phyloP scores from a whole-genome alignment of 2,888 invertebrate genomes.

The Myopa testacea region DNA sequence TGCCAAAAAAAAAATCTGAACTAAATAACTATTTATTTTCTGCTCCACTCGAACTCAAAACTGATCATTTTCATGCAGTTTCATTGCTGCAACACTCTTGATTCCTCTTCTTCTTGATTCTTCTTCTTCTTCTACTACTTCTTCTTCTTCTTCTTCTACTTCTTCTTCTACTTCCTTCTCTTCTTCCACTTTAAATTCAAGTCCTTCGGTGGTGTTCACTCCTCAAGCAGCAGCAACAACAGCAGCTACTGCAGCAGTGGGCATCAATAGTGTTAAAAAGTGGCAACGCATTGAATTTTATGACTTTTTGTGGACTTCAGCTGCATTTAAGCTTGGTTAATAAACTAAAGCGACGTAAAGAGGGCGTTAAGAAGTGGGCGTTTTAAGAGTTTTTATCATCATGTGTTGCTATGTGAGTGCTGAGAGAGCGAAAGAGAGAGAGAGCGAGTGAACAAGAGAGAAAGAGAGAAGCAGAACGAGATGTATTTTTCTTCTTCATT shows the following conservation, averaged over 20 bases:
- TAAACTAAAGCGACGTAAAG: conserved; percentile 30
- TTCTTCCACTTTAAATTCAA: not conserved
- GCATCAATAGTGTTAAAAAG: not conserved
- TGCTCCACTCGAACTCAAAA: too few species aligned
- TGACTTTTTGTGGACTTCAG: conserved; percentile 1
- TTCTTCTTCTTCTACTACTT: not conserved
- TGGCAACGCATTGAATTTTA: conserved; percentile 24
- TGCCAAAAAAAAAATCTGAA: too few species aligned
- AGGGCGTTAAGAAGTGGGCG: conserved; percentile 23
- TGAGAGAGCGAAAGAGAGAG: too few species aligned
- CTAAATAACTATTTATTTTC: too few species aligned
- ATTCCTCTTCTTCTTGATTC: not conserved
- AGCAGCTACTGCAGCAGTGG: not conserved
- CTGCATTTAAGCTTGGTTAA: conserved; percentile 26
- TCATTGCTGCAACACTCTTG: not conserved
- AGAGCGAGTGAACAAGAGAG: not conserved
- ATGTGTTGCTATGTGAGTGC: not conserved
- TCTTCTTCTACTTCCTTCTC: not conserved
- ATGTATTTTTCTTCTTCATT: too few species aligned
- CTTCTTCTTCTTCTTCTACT: not conserved
- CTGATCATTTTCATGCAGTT: too few species aligned
- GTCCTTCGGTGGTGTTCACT: conserved; percentile 15
- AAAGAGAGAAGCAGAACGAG: not conserved
- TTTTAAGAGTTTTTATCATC: not conserved
- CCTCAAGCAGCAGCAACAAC: not conserved